Evolutionary conservation across 2,888 invertebrate species (phyloP).

Genomic region (Netelia melanura): DNA sequence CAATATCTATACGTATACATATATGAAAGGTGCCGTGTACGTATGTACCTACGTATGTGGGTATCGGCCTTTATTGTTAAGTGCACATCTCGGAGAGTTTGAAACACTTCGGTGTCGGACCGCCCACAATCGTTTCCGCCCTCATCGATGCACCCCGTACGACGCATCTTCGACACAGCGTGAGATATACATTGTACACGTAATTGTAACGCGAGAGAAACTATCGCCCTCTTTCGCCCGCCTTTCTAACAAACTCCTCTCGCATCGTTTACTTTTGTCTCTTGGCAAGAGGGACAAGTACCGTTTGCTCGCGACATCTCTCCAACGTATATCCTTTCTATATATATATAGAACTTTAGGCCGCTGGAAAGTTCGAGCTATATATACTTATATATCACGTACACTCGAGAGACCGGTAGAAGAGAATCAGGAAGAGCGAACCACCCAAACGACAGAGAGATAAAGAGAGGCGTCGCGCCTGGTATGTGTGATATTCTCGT

Average conservation of each 20-base stretch:
- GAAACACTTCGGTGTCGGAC: conserved; percentile 64
- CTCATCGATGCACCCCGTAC: conserved; percentile 74
- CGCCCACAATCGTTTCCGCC: conserved; percentile 81
- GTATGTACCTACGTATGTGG: not conserved
- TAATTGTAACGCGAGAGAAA: conserved; percentile 57
- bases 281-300: conserved; percentile 46
- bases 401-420: conserved; percentile 4
- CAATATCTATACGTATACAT: not conserved
- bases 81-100: conserved; percentile 21
- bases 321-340: not conserved
- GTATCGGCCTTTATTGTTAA: conserved; percentile 23
- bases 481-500: conserved; percentile 43
- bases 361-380: conserved; percentile 28
- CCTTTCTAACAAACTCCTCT: conserved; percentile 30
- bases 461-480: conserved; percentile 37
- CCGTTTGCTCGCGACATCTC: conserved; percentile 33
- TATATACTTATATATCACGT: not conserved
- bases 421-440: conserved; percentile 56
- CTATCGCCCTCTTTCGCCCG: conserved; percentile 6
- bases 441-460: conserved; percentile 44
- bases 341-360: not conserved
- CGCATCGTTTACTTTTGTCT: conserved; percentile 44
- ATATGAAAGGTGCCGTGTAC: no score
- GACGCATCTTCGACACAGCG: conserved; percentile 43
- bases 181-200: conserved; percentile 40